Evolutionary conservation across 2,113 vertebrate species (phyloP), one percentile per base, ranked within the genome.

Genomic region (Neotoma lepida): DNA sequence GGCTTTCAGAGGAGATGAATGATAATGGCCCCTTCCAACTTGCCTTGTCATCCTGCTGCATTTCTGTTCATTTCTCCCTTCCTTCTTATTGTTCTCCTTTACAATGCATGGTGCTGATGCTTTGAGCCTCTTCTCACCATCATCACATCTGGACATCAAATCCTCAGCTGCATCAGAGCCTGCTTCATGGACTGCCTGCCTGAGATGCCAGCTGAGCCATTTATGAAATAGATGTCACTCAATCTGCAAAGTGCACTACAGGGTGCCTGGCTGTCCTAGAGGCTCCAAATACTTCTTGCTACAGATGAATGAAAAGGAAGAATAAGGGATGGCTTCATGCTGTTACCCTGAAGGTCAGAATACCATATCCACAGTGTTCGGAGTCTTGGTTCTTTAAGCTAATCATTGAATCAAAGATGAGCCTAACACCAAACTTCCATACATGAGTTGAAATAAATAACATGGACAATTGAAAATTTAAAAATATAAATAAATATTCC

Each of bases 1-100:
- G 89, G 71, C 66, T 97, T 98, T 97, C 90, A 95, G 81, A 35
- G 51, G 82, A 93, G 95, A 97, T 97, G 93, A 97, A 96, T 96
- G 93, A 90, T 93, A 88, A 51, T 2, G 4, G 14, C 71, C 66
- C 64, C 20, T 41, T 97, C 95, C 87, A 84, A 30, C 71, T 81
- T 9, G 13, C 46, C 86, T 92, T 95, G 54, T 93, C 97, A 94
- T 92, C 86, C 89, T 56, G 22, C 95, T 61, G 2, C 93, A 93
- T 78, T 93, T 89, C 30, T 88, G 70, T 88, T 70, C 58, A 80
- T n/a, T 91, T 81, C 54, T 71, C 54, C 61, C 20, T 12, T 26
- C 61, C 51, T 96, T 35, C 85, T 46, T 49, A 49, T 84, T 92
- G 77, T 90, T 95, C 74, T 89, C 41, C 63, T 93, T 90, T 82